Base-by-base conservation (phyloP, 1,140 invertebrate species). In the Cyphomyrmex costatus region DNA sequence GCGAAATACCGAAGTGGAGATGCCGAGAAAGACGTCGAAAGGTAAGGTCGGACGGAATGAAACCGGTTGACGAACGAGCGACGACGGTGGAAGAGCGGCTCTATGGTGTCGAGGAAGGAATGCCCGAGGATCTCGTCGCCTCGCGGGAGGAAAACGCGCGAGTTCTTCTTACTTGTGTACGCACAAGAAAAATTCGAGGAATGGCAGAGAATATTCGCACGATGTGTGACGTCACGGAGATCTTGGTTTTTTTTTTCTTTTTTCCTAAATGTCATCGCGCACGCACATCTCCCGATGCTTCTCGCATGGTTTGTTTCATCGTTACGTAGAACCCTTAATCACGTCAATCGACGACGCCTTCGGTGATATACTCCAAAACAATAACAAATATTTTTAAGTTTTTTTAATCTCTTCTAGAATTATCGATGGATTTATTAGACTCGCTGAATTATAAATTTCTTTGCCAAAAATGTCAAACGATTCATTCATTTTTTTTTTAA, bases 1-100 rank as follows among this genome's bases (percentile, higher is more conserved):
- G 1, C 14, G 27, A 85, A 51, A 36, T 51, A 27, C 46, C 33
- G 24, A 10, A 12, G 5, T 46, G 10, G 30, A 61, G 82, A 53
- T 19, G 53, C 16, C 10, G 42, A 74, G 51, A 74, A 60, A 83
- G 68, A 80, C 36, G 78, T 51, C 83, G 79, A 65, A 79, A 89
- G 80, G 30, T 63, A 85, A 65, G 56, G 42, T 19, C 12, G 46
- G 60, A 88, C 80, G 65, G 86, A 74, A 66, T 60, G 49, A 86
- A 89, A 89, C 88, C 88, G 88, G 88, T 89, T 89, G 83, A 74
- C 61, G 27, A 61, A 68, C 33, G 65, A 85, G 46, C 42, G 33
- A 85, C 42, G 33, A 85, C 42, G 68, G 58, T 68, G 61, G 46
- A 61, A 68, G 83, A 70, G 51, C 14, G n/a, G 46, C 30, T 70